A percentile compares a stretch with the other conserved stretches of the same genome.
These are phyloP conservation scores for Caretta caretta DNA, from an alignment of 2,113 vertebrate genomes.

Conservation along the genomic window DNA sequence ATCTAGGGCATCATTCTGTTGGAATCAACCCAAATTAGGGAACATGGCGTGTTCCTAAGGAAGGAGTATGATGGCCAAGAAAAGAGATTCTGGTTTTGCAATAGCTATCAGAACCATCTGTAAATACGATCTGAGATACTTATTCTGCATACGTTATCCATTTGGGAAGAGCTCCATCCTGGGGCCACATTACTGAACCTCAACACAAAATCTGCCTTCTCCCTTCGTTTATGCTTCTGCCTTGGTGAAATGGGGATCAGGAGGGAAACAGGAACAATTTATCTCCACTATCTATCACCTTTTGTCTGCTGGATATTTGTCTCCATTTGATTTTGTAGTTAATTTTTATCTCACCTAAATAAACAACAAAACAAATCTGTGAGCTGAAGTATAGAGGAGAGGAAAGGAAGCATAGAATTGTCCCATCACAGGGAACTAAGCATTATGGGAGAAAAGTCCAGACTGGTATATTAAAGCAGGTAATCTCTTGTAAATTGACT, in stretches of 20 bases:
- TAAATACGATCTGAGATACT: background rate
- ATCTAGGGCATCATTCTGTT: background rate
- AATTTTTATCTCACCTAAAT: too few relatives aligned
- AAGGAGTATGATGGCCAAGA: background rate
- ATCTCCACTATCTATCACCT: background rate
- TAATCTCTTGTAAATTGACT: slow-evolving; percentile 9
- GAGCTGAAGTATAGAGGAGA: background rate
- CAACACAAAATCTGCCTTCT: background rate
- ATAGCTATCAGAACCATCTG: background rate
- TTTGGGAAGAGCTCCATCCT: background rate
- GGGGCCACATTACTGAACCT: background rate
- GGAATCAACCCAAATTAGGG: background rate
- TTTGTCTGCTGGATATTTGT: background rate
- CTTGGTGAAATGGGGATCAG: background rate
- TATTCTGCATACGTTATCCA: background rate
- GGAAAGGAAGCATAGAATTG: background rate
- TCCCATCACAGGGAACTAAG: background rate
- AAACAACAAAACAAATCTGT: background rate
- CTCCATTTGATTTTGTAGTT: background rate
- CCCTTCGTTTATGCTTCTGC: background rate
- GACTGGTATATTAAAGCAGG: background rate
- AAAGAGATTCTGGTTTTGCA: background rate
- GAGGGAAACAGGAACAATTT: background rate
- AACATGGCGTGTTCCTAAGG: background rate
- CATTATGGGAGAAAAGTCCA: background rate